phyloP scores from a whole-genome alignment of 2,888 invertebrate species.

The Philereme transversata region DNA sequence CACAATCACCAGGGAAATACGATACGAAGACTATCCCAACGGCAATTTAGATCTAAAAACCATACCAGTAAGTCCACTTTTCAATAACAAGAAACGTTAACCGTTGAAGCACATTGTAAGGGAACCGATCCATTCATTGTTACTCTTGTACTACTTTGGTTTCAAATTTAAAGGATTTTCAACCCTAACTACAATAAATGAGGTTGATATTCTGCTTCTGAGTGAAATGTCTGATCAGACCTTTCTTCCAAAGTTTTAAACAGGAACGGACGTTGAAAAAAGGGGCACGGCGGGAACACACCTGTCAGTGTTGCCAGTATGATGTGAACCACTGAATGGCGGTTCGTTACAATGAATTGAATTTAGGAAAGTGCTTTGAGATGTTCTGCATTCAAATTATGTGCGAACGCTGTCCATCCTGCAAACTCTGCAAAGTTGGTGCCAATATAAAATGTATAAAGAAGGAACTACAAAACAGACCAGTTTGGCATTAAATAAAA shows the following conservation, averaged over 20 bases:
- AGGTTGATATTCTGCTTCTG: constrained; percentile 12
- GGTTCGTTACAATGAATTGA: constrained; percentile 64
- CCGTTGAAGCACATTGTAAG: constrained; percentile 79
- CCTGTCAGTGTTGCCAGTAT: constrained; percentile 83
- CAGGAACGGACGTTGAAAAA: constrained; percentile 82
- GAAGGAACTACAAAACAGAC: not conserved
- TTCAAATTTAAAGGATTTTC: constrained; percentile 40
- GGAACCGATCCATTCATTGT: constrained; percentile 82
- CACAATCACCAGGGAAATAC: constrained; percentile 56
- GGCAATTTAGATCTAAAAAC: constrained; percentile 41
- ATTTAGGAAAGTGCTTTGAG: constrained; percentile 49
- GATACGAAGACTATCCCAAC: constrained; percentile 38
- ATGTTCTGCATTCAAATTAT: constrained; percentile 23
- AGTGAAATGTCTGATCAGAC: constrained; percentile 38
- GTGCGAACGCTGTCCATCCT: constrained; percentile 19
- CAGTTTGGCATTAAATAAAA: constrained; percentile 1
- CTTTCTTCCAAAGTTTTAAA: constrained; percentile 48
- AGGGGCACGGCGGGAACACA: constrained; percentile 82
- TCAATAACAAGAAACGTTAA: constrained; percentile 55
- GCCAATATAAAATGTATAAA: too few relatives aligned
- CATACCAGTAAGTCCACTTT: constrained; percentile 50
- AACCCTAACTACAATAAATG: constrained; percentile 31
- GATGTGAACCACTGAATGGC: constrained; percentile 78
- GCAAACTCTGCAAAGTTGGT: constrained; percentile 5
- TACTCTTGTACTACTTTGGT: constrained; percentile 63